Conservation (phyloP, 1,140 invertebrate genomes). For the Frieseomelitta varia region DNA sequence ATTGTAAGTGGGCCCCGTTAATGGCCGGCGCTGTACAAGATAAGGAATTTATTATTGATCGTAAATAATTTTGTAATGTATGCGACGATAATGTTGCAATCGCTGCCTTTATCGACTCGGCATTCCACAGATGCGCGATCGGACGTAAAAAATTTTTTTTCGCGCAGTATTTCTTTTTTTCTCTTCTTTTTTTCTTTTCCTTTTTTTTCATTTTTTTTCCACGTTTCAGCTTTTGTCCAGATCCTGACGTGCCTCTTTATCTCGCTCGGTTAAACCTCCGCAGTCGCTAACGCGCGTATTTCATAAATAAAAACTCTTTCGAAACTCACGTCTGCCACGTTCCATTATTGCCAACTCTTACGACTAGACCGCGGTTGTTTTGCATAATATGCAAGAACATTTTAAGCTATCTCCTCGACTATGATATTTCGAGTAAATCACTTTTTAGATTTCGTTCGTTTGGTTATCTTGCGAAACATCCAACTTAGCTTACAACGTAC, state of each 20-base stretch:
- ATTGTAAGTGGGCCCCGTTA: conserved; percentile 63
- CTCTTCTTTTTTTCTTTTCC: not conserved
- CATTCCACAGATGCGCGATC: conserved; percentile 60
- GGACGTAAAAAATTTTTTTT: conserved; percentile 28
- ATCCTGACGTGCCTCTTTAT: not conserved
- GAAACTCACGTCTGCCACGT: not conserved
- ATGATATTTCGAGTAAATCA: not conserved
- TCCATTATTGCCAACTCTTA: not conserved
- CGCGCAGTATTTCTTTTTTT: too few relatives aligned
- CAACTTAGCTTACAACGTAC: too few relatives aligned
- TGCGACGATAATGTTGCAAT: conserved; percentile 65
- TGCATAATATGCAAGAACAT: too few relatives aligned
- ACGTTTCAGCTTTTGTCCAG: not conserved
- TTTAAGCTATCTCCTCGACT: not conserved
- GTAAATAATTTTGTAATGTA: conserved; percentile 68
- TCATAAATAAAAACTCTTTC: not conserved
- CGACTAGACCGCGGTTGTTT: not conserved
- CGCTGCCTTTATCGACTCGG: conserved; percentile 56
- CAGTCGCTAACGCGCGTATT: not conserved
- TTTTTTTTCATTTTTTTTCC: conserved; percentile 19
- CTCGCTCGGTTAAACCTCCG: too few relatives aligned
- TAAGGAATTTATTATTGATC: conserved; percentile 70
- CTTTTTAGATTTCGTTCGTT: not conserved
- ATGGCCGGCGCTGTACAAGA: conserved; percentile 59
- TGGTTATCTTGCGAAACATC: too few relatives aligned